phyloP scores from a whole-genome alignment of 2,113 vertebrate species.

The Telmatochromis sp. region DNA sequence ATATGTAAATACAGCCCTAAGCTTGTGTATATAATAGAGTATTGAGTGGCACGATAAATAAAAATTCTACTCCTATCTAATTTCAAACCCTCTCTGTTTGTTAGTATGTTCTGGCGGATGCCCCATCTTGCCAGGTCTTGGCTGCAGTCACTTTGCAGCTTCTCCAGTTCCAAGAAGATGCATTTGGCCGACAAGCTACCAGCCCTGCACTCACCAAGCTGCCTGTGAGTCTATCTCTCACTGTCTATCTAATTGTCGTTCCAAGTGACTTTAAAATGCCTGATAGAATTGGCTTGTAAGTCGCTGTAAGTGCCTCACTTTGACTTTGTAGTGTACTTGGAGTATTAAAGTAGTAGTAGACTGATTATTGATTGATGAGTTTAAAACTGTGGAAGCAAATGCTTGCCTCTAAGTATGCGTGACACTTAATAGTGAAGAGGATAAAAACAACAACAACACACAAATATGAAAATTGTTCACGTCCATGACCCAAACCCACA shows the following conservation, averaged over 20 bases:
- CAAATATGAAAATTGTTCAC: not conserved
- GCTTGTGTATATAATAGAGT: not conserved
- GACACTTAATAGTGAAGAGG: not conserved
- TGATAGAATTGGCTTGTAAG: not conserved
- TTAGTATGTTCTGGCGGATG: constrained; percentile 88
- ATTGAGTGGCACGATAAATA: not conserved
- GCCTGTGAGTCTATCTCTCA: constrained; percentile 77
- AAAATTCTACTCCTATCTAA: not conserved
- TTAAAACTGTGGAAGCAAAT: not conserved
- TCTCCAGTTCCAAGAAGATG: constrained; percentile 95
- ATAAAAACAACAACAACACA: not conserved
- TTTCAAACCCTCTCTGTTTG: not conserved
- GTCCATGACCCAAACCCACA: not conserved
- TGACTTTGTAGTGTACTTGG: not conserved
- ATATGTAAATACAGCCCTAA: not conserved
- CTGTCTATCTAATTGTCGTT: not conserved
- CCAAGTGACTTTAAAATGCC: not conserved
- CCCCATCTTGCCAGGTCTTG: constrained; percentile 89
- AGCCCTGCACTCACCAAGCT: constrained; percentile 90
- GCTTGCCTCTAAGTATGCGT: not conserved
- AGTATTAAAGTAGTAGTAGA: not conserved
- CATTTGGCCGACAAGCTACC: constrained; percentile 85
- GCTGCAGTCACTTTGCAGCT: constrained; percentile 88
- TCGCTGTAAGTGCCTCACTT: not conserved
- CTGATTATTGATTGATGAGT: not conserved